A percentile compares a stretch with the other conserved stretches of the same genome.
Conservation (phyloP, 2,113 vertebrate species). For the Cyanistes caeruleus region DNA sequence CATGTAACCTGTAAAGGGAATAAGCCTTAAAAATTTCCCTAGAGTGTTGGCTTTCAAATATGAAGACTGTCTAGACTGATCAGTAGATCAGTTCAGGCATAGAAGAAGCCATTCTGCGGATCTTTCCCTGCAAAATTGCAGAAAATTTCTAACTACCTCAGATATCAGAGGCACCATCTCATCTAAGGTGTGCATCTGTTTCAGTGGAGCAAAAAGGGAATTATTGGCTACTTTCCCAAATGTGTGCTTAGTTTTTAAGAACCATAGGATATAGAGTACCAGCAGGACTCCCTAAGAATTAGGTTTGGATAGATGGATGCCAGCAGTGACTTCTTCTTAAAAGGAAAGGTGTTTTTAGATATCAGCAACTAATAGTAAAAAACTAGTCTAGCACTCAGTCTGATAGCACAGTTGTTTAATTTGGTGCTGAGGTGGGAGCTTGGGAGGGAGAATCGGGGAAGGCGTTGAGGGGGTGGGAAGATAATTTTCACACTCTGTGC, state of each 20-base stretch:
- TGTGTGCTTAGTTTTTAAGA: not conserved
- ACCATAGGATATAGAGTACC: not conserved
- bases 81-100: not conserved
- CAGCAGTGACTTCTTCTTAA: not conserved
- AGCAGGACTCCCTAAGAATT: not conserved
- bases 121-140: not conserved
- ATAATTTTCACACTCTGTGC: not conserved
- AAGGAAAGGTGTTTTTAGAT: not conserved
- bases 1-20: not conserved
- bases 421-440: not conserved
- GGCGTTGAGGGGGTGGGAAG: not conserved
- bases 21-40: not conserved
- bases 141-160: not conserved
- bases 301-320: not conserved
- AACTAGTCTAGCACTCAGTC: not conserved
- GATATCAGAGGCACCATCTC: not conserved
- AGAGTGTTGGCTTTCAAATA: not conserved
- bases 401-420: rapidly evolving
- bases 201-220: not conserved
- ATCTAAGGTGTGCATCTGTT: not conserved
- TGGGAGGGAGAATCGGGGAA: not conserved
- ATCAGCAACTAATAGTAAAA: not conserved
- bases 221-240: not conserved
- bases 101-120: not conserved
- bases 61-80: not conserved